Evolutionary conservation across 1,140 invertebrate genomes (phyloP).

Genomic region (Trichonephila clavata): DNA sequence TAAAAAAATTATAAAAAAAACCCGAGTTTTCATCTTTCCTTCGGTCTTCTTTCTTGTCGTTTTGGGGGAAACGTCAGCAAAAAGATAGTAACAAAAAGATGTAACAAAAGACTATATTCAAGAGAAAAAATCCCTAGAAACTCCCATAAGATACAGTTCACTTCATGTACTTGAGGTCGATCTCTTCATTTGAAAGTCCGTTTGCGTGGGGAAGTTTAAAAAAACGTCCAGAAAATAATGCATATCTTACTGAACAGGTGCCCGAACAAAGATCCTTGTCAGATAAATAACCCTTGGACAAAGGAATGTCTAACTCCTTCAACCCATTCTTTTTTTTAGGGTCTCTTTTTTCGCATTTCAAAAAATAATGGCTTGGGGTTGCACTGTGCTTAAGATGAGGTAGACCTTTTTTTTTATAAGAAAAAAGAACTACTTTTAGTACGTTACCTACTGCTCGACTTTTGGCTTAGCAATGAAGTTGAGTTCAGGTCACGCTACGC

Average conservation of each 20-base stretch:
- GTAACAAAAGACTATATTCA: background rate
- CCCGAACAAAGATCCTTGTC: conserved; percentile 26
- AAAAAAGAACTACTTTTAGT: background rate
- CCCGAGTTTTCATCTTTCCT: background rate
- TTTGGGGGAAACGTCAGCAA: background rate
- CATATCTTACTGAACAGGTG: conserved; percentile 6
- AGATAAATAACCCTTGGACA: conserved; percentile 28
- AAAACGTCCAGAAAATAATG: background rate
- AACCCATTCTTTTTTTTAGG: background rate
- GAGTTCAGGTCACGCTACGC: background rate
- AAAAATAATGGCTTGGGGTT: background rate
- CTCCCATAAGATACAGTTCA: conserved; percentile 28
- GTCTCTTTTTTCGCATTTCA: background rate
- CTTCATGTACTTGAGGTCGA: background rate
- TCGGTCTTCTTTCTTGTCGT: background rate
- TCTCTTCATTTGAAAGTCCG: conserved; percentile 25
- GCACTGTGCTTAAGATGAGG: background rate
- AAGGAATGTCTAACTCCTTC: background rate
- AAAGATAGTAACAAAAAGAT: background rate
- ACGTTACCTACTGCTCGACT: conserved; percentile 1
- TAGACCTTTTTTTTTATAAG: background rate
- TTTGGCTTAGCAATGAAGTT: too few relatives aligned
- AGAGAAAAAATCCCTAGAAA: background rate
- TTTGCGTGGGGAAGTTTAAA: background rate
- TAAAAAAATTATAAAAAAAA: background rate